Conservation (phyloP, 1,140 invertebrate species). For the Drosophila pachea region DNA sequence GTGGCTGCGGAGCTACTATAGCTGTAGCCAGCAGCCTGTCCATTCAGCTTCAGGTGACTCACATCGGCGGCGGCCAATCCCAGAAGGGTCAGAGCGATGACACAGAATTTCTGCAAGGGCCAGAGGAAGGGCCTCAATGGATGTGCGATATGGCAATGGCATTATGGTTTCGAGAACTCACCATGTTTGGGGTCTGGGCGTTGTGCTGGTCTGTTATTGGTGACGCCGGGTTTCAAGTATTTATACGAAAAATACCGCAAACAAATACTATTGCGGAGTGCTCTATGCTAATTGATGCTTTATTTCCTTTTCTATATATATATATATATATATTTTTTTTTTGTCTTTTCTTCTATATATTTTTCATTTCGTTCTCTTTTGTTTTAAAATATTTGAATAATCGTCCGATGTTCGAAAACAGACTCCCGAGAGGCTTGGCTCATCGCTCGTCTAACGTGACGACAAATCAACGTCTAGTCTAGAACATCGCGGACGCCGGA, state of each 20-base stretch:
- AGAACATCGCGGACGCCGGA: conserved; percentile 26
- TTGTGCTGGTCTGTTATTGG: conserved; percentile 53
- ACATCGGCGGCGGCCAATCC: conserved; percentile 61
- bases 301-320: conserved; percentile 40
- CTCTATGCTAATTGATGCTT: conserved; percentile 69
- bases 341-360: too few species aligned
- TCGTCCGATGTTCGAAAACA: conserved; percentile 11
- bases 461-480: conserved; percentile 23
- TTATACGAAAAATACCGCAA: conserved; percentile 57
- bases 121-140: background rate
- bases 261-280: conserved; percentile 16
- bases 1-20: conserved; percentile 37
- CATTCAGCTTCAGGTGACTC: conserved; percentile 51
- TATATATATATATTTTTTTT: too few species aligned
- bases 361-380: conserved; percentile 20
- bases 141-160: too few species aligned
- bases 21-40: conserved; percentile 42
- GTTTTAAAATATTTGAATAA: conserved; percentile 25
- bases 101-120: conserved; percentile 47
- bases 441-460: background rate
- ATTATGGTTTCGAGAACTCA: conserved; percentile 40
- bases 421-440: conserved; percentile 18
- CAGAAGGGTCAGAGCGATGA: conserved; percentile 55
- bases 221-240: conserved; percentile 55
- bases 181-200: conserved; percentile 57